Conservation (phyloP, 92 coral and sea anemone genomes). For the Phymanthus crucifer region DNA sequence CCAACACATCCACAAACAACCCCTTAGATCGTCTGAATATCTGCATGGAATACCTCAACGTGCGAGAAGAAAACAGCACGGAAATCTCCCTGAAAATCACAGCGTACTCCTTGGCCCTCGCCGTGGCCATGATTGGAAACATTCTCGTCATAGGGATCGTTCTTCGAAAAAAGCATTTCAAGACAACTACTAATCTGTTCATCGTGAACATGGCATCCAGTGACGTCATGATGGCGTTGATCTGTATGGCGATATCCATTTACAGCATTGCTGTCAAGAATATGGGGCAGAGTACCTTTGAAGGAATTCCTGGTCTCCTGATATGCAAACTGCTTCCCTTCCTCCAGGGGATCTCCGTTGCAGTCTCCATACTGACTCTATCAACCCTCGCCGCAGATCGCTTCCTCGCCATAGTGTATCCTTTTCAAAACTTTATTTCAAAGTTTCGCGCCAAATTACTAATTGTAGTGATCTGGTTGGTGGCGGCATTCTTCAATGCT, state of each 20-base stretch:
- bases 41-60: conserved; percentile 13
- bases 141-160: conserved; percentile 29
- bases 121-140: conserved; percentile 34
- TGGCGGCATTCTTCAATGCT: conserved; percentile 18
- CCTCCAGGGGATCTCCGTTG: conserved; percentile 49
- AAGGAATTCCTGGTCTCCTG: conserved; percentile 35
- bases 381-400: conserved; percentile 57
- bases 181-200: conserved; percentile 38
- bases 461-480: conserved; percentile 43
- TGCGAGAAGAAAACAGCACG: conserved; percentile 5
- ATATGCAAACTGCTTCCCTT: conserved; percentile 53
- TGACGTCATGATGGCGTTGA: conserved; percentile 36
- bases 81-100: conserved; percentile 20
- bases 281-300: not conserved
- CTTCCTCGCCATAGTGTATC: conserved; percentile 55
- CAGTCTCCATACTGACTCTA: conserved; percentile 48
- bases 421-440: conserved; percentile 40
- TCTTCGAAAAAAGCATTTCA: conserved; percentile 29
- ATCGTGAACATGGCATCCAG: conserved; percentile 37
- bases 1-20: not conserved
- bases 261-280: conserved; percentile 20
- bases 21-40: not conserved
- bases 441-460: conserved; percentile 19
- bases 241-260: conserved; percentile 36
- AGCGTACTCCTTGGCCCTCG: conserved; percentile 19